These are phyloP conservation scores for Notodonta dromedarius DNA, from an alignment of 2,888 invertebrate genomes.

Conservation along the genomic window DNA sequence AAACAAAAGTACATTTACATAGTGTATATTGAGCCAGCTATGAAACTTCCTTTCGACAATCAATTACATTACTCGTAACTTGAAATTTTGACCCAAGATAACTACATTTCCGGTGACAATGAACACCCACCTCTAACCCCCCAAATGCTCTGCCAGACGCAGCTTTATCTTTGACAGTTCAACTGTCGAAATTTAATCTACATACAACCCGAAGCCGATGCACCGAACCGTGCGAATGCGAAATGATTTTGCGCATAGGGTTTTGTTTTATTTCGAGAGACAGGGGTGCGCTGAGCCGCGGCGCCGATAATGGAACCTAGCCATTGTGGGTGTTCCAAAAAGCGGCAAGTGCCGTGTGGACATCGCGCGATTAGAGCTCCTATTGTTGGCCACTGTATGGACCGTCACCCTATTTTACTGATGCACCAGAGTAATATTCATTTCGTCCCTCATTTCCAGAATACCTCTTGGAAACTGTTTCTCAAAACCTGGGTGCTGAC, in stretches of 20 bases:
- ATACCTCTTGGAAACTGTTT: no score
- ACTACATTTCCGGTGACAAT: background rate
- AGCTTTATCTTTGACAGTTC: constrained; percentile 58
- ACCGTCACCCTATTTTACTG: background rate
- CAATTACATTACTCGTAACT: no score
- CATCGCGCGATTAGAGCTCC: constrained; percentile 43
- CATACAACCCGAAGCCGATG: constrained; percentile 49
- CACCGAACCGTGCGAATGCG: constrained; percentile 53
- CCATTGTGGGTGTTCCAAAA: constrained; percentile 48
- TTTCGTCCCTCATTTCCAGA: no score
- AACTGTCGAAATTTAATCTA: constrained; percentile 61
- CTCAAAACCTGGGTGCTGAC: no score
- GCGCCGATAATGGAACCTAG: constrained; percentile 56
- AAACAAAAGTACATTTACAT: no score
- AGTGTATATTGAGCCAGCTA: no score
- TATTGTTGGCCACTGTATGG: constrained; percentile 28
- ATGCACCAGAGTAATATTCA: no score
- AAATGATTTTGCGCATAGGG: constrained; percentile 61
- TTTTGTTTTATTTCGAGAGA: constrained; percentile 61
- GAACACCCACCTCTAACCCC: constrained; percentile 26
- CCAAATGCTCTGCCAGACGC: constrained; percentile 33
- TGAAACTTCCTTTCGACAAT: no score
- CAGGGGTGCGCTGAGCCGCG: constrained; percentile 55
- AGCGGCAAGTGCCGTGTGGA: constrained; percentile 43
- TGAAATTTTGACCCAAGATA: background rate